Base-by-base conservation (phyloP, 2,113 vertebrate genomes). In the Athene noctua region DNA sequence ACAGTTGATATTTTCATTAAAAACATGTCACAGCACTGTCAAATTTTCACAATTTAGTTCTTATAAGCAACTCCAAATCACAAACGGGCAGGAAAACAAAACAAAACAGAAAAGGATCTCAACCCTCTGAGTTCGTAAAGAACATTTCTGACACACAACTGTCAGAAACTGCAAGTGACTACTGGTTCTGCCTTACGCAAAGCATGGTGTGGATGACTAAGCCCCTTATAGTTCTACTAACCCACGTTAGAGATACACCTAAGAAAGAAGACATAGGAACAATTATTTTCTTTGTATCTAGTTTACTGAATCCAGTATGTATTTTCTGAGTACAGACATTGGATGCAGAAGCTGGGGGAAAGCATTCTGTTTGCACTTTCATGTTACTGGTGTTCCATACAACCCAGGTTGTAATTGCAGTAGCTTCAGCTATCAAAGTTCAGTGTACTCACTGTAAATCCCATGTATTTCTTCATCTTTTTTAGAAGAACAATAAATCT, bases 391-490 rank as follows among this genome's bases (percentile, higher is more conserved):
- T 80, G 42, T 42, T 80, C 65, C 4, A 26, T 15, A 29, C 63
- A 73, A 16, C 20, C 55, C 22, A 59, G 10, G 23, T 3, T 83
- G 29, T 86, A 73, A 80, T 83, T 88, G 80, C 71, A 90, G 67
- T 27, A 92, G 75, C 34, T 52, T 71, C 40, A 47, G 68, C 70
- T 79, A 71, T 29, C 30, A 11, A 80, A 90, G 79, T 49, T 73
- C 62, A 86, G 4, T 22, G 25, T 32, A 63, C 23, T 78, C 42
- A 30, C 2, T 40, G 17, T 23, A 26, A 1, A 2, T 44, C 0
- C 0, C 15, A 30, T 23, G 12, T 9, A 62, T 63, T 81, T 29
- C 66, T 25, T 75, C 23, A 54, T 5, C 32, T 40, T 30, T 91
- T 84, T 52, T 7, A 36, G 25, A 78, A 15, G n/a, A 83, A 82